phyloP scores from a whole-genome alignment of 1,140 invertebrate species.

The Macrotrachela quadricornifera region DNA sequence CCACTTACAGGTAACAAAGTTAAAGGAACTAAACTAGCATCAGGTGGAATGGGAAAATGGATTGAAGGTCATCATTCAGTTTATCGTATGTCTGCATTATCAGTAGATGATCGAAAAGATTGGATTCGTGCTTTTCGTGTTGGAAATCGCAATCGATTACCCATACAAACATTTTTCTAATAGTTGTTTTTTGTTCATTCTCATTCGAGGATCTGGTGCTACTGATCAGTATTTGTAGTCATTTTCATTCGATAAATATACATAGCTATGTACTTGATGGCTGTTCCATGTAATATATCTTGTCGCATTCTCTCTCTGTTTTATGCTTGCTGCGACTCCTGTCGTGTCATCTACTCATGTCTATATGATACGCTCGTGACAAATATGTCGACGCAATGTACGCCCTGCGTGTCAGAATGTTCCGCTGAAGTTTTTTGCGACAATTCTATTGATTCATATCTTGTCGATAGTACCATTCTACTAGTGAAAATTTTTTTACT shows the following conservation, averaged over 20 bases:
- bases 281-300: background rate
- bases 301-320: background rate
- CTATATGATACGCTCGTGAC: too few relatives aligned
- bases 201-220: background rate
- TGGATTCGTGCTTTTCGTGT: conserved; percentile 45
- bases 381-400: too few relatives aligned
- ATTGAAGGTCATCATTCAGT: conserved; percentile 66
- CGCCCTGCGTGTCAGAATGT: too few relatives aligned
- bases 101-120: conserved; percentile 76
- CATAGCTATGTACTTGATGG: too few relatives aligned
- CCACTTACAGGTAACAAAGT: conserved; percentile 56
- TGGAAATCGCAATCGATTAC: background rate
- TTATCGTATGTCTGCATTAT: conserved; percentile 81
- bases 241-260: too few relatives aligned
- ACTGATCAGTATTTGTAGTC: too few relatives aligned
- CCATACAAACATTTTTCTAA: background rate
- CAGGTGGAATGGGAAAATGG: conserved; percentile 64
- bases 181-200: background rate
- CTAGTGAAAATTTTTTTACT: too few relatives aligned
- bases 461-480: too few relatives aligned
- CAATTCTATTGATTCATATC: too few relatives aligned
- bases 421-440: too few relatives aligned
- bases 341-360: conserved; percentile 2
- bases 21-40: conserved; percentile 94
- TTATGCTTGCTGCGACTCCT: background rate